phyloP scores from a whole-genome alignment of 2,888 invertebrate genomes.

The Drosophila macrospina region DNA sequence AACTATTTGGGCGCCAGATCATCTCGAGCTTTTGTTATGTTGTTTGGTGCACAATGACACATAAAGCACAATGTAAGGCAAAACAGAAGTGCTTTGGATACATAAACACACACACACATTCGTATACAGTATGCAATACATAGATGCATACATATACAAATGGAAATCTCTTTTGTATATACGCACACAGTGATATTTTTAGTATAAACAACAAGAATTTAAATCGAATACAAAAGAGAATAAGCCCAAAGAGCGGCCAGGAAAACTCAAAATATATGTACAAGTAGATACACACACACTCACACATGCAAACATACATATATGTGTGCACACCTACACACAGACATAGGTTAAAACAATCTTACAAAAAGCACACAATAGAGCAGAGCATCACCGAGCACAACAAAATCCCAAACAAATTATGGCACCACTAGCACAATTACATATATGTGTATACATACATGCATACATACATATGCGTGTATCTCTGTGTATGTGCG shows the following conservation, averaged over 20 bases:
- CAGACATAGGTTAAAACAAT: constrained; percentile 49
- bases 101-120: constrained; percentile 15
- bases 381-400: constrained; percentile 48
- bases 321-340: constrained; percentile 10
- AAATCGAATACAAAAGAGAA: constrained; percentile 49
- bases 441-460: constrained; percentile 12
- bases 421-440: constrained; percentile 49
- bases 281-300: constrained; percentile 33
- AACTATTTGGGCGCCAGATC: constrained; percentile 56
- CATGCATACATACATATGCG: not conserved
- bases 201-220: constrained; percentile 79
- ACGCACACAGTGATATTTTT: constrained; percentile 80
- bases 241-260: constrained; percentile 36
- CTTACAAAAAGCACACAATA: constrained; percentile 57
- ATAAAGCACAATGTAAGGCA: constrained; percentile 61
- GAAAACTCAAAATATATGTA: constrained; percentile 38
- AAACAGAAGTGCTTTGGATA: constrained; percentile 33
- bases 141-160: constrained; percentile 37
- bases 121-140: not conserved
- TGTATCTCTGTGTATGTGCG: constrained; percentile 10
- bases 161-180: constrained; percentile 53
- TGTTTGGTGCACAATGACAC: constrained; percentile 68
- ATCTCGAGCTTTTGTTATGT: constrained; percentile 52
- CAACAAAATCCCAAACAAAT: constrained; percentile 53
- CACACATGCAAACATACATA: constrained; percentile 1